Conservation (phyloP, 2,113 vertebrate genomes). For the Notarius lentiginosus region DNA sequence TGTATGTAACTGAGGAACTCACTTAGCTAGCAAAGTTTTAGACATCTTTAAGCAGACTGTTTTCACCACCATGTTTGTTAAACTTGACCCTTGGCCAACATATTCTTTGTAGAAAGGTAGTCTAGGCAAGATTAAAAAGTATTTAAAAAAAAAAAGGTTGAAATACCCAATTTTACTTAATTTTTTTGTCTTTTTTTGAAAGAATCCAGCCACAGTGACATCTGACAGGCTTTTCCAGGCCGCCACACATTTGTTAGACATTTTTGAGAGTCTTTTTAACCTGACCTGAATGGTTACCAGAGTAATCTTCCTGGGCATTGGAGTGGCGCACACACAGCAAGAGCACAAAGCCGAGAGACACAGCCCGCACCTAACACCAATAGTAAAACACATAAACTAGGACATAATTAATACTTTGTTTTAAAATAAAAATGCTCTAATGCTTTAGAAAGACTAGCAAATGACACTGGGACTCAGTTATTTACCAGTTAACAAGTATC, state of each 20-base stretch:
- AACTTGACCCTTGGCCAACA: not conserved
- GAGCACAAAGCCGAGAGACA: conserved; percentile 56
- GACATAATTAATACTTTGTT: not conserved
- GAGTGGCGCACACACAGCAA: conserved; percentile 53
- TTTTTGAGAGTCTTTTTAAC: not conserved
- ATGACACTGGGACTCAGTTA: not conserved
- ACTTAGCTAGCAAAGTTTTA: not conserved
- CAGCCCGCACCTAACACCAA: conserved; percentile 56
- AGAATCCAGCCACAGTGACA: not conserved
- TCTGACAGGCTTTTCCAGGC: not conserved
- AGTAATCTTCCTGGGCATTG: conserved; percentile 67
- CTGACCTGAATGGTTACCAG: conserved; percentile 68
- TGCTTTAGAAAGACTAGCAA: not conserved
- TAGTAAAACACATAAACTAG: not conserved
- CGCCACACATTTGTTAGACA: not conserved
- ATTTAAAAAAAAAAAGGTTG: too few relatives aligned
- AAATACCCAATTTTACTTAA: not conserved
- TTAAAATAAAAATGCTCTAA: too few relatives aligned
- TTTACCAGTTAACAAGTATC: not conserved
- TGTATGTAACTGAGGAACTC: not conserved
- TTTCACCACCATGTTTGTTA: not conserved
- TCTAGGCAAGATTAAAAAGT: not conserved
- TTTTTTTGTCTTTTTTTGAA: not conserved
- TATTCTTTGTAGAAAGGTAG: not conserved
- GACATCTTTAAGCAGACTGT: not conserved